A percentile compares a stretch with the other conserved stretches of the same genome.
Evolutionary conservation across 2,888 invertebrate genomes (phyloP).

Genomic region (Azorinus chamasolen): DNA sequence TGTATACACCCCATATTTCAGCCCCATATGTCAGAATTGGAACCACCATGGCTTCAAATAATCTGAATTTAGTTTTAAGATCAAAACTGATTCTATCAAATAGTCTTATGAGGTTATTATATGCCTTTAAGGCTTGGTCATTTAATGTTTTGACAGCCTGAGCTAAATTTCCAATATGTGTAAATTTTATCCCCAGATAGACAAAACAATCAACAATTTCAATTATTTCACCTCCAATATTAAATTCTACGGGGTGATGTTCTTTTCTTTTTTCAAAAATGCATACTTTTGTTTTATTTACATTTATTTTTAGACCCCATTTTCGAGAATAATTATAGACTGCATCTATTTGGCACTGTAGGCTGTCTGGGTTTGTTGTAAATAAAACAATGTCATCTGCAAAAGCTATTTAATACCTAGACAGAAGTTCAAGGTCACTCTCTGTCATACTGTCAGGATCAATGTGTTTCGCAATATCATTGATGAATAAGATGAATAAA

Average conservation of each 20-base stretch:
- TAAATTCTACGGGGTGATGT: neutral
- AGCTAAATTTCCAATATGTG: too few relatives aligned
- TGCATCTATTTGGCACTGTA: conserved; percentile 5
- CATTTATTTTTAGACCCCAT: conserved; percentile 27
- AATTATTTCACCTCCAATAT: conserved; percentile 1
- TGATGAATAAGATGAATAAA: conserved; percentile 26
- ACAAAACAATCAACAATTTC: conserved; percentile 26
- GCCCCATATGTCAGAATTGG: too few relatives aligned
- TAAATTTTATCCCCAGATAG: too few relatives aligned
- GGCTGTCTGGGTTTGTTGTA: conserved; percentile 21
- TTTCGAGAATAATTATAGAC: conserved; percentile 14
- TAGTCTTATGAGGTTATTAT: too few relatives aligned
- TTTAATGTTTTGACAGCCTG: too few relatives aligned
- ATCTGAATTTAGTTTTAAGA: too few relatives aligned
- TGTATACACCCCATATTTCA: too few relatives aligned
- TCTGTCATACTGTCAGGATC: conserved; percentile 6
- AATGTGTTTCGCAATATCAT: conserved; percentile 13
- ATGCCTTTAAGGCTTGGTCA: too few relatives aligned
- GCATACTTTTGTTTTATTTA: conserved; percentile 19
- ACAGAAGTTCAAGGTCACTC: conserved; percentile 5
- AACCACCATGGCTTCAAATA: too few relatives aligned
- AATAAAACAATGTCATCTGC: conserved; percentile 22
- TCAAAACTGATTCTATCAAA: too few relatives aligned
- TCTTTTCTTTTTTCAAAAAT: conserved; percentile 21
- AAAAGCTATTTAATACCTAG: conserved; percentile 15